Conservation (phyloP, 2,113 vertebrate species). For the Odobenus rosmarus region DNA sequence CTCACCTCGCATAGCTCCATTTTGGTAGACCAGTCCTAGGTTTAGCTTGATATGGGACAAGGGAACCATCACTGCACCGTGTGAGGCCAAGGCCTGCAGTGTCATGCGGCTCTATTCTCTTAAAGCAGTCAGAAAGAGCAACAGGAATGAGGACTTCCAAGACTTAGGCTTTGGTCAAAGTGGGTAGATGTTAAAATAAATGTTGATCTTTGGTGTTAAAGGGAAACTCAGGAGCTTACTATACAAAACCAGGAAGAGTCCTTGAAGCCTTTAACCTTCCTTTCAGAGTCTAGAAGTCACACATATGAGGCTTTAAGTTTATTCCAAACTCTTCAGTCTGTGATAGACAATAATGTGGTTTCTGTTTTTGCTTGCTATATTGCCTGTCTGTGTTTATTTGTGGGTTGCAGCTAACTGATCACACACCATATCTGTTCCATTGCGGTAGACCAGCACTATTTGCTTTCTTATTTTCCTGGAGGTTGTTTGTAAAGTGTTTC, state of each 20-base stretch:
- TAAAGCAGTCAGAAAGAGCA: not conserved
- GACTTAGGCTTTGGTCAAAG: constrained; percentile 69
- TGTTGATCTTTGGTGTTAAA: constrained; percentile 80
- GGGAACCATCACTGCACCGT: not conserved
- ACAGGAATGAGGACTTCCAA: constrained; percentile 48
- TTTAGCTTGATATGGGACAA: not conserved
- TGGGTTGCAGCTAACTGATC: constrained; percentile 91
- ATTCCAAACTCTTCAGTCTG: constrained; percentile 81
- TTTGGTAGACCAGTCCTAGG: not conserved
- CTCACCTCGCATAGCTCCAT: not conserved
- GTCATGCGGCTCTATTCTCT: not conserved
- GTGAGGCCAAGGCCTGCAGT: not conserved
- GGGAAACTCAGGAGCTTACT: constrained; percentile 68
- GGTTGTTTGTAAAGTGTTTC: constrained; percentile 90
- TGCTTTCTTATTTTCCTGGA: constrained; percentile 87
- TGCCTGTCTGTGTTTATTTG: constrained; percentile 90
- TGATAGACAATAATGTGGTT: constrained; percentile 87
- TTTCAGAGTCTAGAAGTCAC: constrained; percentile 80
- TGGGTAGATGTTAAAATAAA: constrained; percentile 76
- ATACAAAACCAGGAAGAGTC: constrained; percentile 74
- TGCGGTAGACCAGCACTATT: constrained; percentile 88
- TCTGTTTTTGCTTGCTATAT: constrained; percentile 84
- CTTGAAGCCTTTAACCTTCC: constrained; percentile 82
- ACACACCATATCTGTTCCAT: constrained; percentile 91
- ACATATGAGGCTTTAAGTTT: constrained; percentile 85